Evolutionary conservation across 2,888 invertebrate species (phyloP).

Genomic region (Chesias legatella): DNA sequence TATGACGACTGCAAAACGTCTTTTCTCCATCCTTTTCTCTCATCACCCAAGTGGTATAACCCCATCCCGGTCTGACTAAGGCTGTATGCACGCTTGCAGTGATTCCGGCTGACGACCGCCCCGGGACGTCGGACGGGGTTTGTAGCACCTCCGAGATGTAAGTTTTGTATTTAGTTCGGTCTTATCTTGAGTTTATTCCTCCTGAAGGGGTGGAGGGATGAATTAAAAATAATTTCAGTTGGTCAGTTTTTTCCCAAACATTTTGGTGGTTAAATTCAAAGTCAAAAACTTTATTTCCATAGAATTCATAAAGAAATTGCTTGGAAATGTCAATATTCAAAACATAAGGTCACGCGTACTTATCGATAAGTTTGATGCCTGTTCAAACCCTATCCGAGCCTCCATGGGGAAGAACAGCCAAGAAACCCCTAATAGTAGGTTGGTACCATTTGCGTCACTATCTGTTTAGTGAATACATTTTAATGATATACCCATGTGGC

Average conservation of each 20-base stretch:
- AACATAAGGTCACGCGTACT: too few species aligned
- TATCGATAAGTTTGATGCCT: too few species aligned
- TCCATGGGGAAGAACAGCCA: too few species aligned
- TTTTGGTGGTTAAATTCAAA: too few species aligned
- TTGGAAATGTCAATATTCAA: too few species aligned
- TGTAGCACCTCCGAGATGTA: slow-evolving; percentile 59
- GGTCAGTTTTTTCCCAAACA: slow-evolving; percentile 20
- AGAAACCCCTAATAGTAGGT: too few species aligned
- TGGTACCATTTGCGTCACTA: too few species aligned
- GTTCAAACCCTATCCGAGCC: too few species aligned
- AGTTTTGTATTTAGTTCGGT: slow-evolving; percentile 56
- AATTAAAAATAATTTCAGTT: slow-evolving; percentile 45
- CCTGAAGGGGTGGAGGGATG: slow-evolving; percentile 43
- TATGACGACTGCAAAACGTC: slow-evolving; percentile 81
- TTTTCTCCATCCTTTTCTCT: slow-evolving; percentile 44
- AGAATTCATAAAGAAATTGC: too few species aligned
- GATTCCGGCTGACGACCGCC: slow-evolving; percentile 59
- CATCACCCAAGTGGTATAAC: slow-evolving; percentile 11
- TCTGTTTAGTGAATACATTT: too few species aligned
- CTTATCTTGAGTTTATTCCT: slow-evolving; percentile 55
- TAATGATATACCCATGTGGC: too few species aligned
- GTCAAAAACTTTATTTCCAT: too few species aligned
- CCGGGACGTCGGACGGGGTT: slow-evolving; percentile 52
- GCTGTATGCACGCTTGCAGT: slow-evolving; percentile 59
- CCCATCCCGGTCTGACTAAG: slow-evolving; percentile 39